Conservation (phyloP, 2,888 invertebrate species). For the Heliconius erato region DNA sequence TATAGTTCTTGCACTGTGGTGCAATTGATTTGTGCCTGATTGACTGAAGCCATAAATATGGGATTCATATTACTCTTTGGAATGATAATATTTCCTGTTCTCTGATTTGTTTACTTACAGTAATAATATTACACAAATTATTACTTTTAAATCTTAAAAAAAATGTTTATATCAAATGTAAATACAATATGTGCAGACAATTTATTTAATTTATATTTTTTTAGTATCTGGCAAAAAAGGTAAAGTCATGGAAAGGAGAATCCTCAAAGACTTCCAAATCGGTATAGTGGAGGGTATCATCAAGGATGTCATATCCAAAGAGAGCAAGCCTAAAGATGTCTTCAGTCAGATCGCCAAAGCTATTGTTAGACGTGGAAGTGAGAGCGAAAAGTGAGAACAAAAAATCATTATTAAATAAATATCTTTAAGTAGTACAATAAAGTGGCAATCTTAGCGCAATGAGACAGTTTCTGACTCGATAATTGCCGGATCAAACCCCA, state of each 20-base stretch:
- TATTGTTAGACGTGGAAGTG: slow-evolving; percentile 88
- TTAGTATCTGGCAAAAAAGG: slow-evolving; percentile 94
- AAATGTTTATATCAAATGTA: not conserved
- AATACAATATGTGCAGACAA: not conserved
- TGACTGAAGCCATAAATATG: too few species aligned
- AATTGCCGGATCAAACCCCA: too few species aligned
- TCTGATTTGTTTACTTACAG: too few species aligned
- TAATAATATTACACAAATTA: too few species aligned
- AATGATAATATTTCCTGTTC: too few species aligned
- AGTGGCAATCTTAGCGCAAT: too few species aligned
- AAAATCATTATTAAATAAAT: not conserved
- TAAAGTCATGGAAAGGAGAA: slow-evolving; percentile 93
- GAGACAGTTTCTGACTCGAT: too few species aligned
- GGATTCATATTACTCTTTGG: too few species aligned
- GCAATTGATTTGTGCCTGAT: too few species aligned
- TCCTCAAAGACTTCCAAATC: slow-evolving; percentile 96
- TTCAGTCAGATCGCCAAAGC: slow-evolving; percentile 94
- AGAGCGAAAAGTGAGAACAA: slow-evolving; percentile 55
- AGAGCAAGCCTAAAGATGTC: slow-evolving; percentile 90
- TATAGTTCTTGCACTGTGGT: too few species aligned
- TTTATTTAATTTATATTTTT: not conserved
- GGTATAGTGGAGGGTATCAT: slow-evolving; percentile 94
- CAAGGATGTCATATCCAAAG: slow-evolving; percentile 89
- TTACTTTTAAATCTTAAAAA: too few species aligned
- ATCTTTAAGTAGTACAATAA: too few species aligned